Evolutionary conservation across 2,888 invertebrate genomes (phyloP).

Genomic region (Tromatobia lineatoria): DNA sequence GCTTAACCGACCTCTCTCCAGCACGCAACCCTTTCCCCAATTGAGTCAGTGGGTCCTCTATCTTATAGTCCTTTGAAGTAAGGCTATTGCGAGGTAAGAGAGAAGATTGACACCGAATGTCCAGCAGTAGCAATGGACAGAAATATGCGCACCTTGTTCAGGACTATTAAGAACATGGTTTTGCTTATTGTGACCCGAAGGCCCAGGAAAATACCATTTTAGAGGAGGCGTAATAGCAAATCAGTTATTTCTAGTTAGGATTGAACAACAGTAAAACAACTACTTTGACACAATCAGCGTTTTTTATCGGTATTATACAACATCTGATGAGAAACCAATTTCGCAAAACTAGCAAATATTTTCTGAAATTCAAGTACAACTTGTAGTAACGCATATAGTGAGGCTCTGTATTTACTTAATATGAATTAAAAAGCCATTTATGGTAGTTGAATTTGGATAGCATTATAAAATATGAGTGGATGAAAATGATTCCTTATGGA

Average conservation of each 20-base stretch:
- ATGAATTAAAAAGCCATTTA: too few relatives aligned
- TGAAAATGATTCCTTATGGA: too few relatives aligned
- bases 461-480: too few relatives aligned
- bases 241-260: constrained; percentile 21
- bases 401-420: too few relatives aligned
- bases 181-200: neutral
- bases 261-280: constrained; percentile 50
- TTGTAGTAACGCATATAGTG: too few relatives aligned
- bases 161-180: neutral
- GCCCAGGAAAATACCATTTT: neutral
- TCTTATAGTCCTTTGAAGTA: constrained; percentile 42
- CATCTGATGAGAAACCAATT: too few relatives aligned
- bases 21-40: constrained; percentile 77
- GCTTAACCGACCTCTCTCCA: constrained; percentile 70
- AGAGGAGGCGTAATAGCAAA: constrained; percentile 5
- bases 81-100: neutral
- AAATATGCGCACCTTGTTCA: neutral
- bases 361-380: too few relatives aligned
- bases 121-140: neutral
- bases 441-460: too few relatives aligned
- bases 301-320: constrained; percentile 20
- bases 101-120: constrained; percentile 9
- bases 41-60: constrained; percentile 60
- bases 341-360: too few relatives aligned
- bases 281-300: constrained; percentile 9